These are phyloP conservation scores for Melanostoma scalare DNA, from an alignment of 2,888 invertebrate species.

Conservation along the genomic window DNA sequence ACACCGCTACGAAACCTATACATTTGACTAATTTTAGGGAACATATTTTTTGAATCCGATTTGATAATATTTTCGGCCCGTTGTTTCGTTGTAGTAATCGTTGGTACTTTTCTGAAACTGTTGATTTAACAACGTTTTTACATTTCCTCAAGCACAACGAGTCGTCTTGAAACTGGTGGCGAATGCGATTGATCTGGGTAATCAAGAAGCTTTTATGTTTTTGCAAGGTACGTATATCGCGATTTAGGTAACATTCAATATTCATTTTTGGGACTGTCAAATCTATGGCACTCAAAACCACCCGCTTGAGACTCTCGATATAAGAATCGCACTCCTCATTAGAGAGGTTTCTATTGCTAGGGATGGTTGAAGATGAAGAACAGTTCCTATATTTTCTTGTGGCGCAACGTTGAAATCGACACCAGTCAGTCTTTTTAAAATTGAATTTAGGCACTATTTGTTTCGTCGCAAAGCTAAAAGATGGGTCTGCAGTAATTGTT, in stretches of 20 bases:
- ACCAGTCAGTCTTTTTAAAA: conserved; percentile 21
- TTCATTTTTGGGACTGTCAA: conserved; percentile 9
- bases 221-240: background rate
- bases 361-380: background rate
- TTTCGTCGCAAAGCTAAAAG: conserved; percentile 6
- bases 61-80: too few species aligned
- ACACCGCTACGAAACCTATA: too few species aligned
- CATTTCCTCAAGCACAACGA: too few species aligned
- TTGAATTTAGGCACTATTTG: conserved; percentile 18
- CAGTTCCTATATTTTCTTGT: conserved; percentile 6
- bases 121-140: too few species aligned
- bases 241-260: background rate
- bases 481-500: background rate
- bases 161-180: too few species aligned
- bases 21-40: too few species aligned
- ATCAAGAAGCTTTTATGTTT: conserved; percentile 1
- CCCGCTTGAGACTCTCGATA: background rate
- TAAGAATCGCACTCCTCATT: background rate
- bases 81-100: too few species aligned
- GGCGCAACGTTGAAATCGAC: conserved; percentile 19
- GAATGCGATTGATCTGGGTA: background rate
- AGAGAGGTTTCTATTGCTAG: conserved; percentile 6
- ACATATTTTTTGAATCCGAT: too few species aligned
- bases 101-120: too few species aligned
- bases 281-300: conserved; percentile 12